Conservation (phyloP, 2,888 invertebrate species). For the Bhutanitis thaidina region DNA sequence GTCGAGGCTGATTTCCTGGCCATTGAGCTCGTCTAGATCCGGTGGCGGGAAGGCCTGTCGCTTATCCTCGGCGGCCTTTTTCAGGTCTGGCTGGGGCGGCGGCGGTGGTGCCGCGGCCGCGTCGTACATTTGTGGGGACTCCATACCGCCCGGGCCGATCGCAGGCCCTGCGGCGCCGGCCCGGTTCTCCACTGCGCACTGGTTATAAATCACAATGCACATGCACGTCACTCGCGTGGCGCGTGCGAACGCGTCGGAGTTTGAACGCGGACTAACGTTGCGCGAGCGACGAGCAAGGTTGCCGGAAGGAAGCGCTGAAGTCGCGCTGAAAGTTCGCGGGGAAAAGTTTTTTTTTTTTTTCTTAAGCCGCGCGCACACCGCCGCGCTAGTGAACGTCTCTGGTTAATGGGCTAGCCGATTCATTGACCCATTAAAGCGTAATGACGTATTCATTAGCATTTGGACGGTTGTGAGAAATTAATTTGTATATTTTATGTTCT, state of each 20-base stretch:
- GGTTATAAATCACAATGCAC: constrained; percentile 66
- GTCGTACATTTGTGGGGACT: constrained; percentile 94
- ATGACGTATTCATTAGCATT: constrained; percentile 5
- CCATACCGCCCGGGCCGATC: constrained; percentile 82
- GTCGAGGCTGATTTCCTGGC: constrained; percentile 95
- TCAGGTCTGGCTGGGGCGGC: constrained; percentile 81
- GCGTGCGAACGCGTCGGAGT: constrained; percentile 34
- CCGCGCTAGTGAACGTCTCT: constrained; percentile 23
- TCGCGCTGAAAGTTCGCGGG: constrained; percentile 60
- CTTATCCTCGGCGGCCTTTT: constrained; percentile 82
- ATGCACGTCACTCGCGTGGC: constrained; percentile 42
- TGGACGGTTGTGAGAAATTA: constrained; percentile 2
- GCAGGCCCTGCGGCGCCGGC: constrained; percentile 70
- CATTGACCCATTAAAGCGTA: constrained; percentile 14
- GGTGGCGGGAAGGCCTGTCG: constrained; percentile 88
- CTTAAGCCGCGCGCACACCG: constrained; percentile 32
- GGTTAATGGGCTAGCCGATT: constrained; percentile 9
- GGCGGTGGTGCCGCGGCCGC: constrained; percentile 82
- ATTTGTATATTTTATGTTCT: constrained; percentile 1
- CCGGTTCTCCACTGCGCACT: constrained; percentile 76
- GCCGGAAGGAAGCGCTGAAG: constrained; percentile 74
- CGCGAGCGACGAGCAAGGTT: constrained; percentile 49
- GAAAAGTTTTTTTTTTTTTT: constrained; percentile 47
- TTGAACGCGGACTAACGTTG: constrained; percentile 59
- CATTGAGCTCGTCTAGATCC: constrained; percentile 93